Percentiles rank a stretch among this genome's conserved stretches.
Conservation (phyloP, 2,888 invertebrate genomes). For the Lathronympha strigana region DNA sequence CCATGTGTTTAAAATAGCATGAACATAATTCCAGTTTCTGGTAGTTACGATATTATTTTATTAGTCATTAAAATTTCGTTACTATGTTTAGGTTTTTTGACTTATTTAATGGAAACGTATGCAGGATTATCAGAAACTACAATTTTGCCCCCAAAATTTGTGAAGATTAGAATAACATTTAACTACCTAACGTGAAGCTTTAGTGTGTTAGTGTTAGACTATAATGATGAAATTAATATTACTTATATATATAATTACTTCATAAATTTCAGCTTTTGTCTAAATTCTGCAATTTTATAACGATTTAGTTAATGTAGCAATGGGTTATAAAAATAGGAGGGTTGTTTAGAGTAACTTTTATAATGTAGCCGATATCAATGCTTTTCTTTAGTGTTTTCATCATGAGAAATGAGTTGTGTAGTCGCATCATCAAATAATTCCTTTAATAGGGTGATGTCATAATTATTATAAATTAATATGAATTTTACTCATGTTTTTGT, state of each 20-base stretch:
- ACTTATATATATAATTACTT: no score
- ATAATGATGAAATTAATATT: no score
- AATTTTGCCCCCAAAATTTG: no score
- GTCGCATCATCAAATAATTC: conserved; percentile 37
- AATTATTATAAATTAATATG: conserved; percentile 19
- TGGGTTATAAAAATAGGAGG: background rate
- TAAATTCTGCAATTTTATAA: no score
- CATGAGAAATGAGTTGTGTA: conserved; percentile 57
- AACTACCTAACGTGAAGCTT: no score
- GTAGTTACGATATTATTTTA: background rate
- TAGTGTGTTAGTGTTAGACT: no score
- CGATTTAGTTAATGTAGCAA: no score
- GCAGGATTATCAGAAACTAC: background rate
- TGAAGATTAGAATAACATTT: no score
- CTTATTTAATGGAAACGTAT: background rate
- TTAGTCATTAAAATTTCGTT: background rate
- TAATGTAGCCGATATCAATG: conserved; percentile 16
- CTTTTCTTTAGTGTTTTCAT: conserved; percentile 43
- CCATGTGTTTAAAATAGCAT: conserved; percentile 18
- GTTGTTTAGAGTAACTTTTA: background rate
- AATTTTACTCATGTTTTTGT: conserved; percentile 33
- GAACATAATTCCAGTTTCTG: conserved; percentile 1
- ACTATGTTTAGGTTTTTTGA: background rate
- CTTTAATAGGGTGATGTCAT: conserved; percentile 28
- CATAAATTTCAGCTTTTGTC: no score